phyloP scores from a whole-genome alignment of 92 coral and sea anemone species.

The Actinernus sp. region DNA sequence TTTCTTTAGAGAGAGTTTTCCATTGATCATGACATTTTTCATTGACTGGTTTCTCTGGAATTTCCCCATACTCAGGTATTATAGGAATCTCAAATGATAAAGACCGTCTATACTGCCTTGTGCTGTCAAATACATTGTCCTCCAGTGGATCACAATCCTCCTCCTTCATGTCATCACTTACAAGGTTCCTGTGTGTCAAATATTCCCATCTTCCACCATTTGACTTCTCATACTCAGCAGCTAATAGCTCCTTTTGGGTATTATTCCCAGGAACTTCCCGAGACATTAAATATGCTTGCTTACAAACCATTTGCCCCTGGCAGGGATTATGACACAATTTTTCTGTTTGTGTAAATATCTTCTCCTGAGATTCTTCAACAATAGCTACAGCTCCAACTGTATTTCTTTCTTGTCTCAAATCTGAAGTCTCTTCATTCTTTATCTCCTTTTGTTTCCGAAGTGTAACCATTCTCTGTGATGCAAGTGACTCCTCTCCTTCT shows the following conservation, averaged over 20 bases:
- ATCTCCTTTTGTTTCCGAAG: not conserved
- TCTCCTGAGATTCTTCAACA: conserved; percentile 51
- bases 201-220: conserved; percentile 14
- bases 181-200: not conserved
- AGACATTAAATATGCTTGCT: no score
- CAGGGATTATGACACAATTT: no score
- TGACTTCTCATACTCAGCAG: conserved; percentile 51
- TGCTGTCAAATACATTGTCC: not conserved
- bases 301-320: no score
- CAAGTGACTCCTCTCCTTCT: not conserved
- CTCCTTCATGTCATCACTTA: not conserved
- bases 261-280: conserved; percentile 21
- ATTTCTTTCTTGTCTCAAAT: conserved; percentile 15
- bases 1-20: not conserved
- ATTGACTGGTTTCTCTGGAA: conserved; percentile 87
- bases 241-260: conserved; percentile 17
- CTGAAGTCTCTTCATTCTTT: not conserved
- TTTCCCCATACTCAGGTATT: conserved; percentile 72
- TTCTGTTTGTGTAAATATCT: conserved; percentile 41
- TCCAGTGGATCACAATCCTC: not conserved
- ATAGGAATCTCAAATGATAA: conserved; percentile 66
- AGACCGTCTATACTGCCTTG: not conserved
- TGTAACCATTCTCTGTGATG: not conserved
- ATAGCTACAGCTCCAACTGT: conserved; percentile 50
- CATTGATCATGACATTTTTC: conserved; percentile 15